phyloP scores from a whole-genome alignment of 2,113 vertebrate species.

The Chamaetylas fuelleborni region DNA sequence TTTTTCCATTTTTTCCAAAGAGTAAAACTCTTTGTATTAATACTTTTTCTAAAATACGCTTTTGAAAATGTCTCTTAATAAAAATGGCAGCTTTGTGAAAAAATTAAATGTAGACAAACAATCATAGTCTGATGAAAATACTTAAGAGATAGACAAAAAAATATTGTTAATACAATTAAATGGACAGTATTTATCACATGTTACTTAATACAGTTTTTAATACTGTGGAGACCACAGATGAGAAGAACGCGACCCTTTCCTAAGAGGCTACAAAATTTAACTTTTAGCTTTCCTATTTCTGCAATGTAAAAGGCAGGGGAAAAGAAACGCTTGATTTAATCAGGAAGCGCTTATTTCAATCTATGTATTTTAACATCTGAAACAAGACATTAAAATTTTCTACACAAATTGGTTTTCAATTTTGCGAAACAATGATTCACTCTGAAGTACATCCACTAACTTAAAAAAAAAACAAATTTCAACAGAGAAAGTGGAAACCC shows the following conservation, averaged over 20 bases:
- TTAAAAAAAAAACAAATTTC: neutral
- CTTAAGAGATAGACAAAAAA: neutral
- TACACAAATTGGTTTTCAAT: neutral
- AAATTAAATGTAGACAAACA: neutral
- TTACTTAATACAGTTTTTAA: neutral
- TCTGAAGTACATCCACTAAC: neutral
- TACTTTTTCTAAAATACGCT: neutral
- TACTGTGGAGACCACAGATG: rapidly evolving
- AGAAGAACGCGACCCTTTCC: neutral
- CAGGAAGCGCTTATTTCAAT: neutral
- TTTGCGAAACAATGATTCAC: neutral
- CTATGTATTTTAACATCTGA: neutral
- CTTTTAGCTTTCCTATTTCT: neutral
- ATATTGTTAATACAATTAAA: neutral
- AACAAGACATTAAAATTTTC: neutral
- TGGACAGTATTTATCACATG: neutral
- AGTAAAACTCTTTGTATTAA: neutral
- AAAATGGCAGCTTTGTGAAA: neutral
- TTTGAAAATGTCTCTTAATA: neutral
- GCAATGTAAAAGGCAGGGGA: neutral
- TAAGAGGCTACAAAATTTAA: neutral
- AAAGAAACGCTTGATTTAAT: neutral
- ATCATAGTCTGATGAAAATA: neutral
- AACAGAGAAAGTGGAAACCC: neutral
- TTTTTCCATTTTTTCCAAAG: neutral